phyloP scores from a whole-genome alignment of 2,797 vertebrate species.

The Melanotaenia trifasciata region DNA sequence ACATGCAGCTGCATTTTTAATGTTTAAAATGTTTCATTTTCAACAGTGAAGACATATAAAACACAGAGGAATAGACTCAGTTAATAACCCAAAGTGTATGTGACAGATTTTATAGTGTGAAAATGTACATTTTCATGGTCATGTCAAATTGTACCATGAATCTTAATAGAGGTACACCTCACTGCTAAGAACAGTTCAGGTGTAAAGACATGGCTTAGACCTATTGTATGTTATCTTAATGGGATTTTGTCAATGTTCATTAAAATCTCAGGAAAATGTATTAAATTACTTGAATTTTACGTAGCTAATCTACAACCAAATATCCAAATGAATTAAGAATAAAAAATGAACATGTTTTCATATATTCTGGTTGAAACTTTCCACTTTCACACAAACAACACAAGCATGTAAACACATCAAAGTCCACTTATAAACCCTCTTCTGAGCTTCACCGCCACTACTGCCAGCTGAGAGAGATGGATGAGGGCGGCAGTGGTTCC shows the following conservation, averaged over 20 bases:
- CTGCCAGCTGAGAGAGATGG: constrained; percentile 56
- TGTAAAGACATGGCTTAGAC: not conserved
- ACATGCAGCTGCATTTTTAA: not conserved
- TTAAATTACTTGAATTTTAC: not conserved
- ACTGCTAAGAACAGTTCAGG: not conserved
- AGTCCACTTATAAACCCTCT: constrained; percentile 28
- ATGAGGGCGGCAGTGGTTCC: constrained; percentile 46
- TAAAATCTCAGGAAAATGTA: too few species aligned
- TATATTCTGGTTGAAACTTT: constrained; percentile 7
- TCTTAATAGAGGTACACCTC: not conserved
- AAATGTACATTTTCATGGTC: not conserved
- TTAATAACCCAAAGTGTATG: not conserved
- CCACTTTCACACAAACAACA: constrained; percentile 12
- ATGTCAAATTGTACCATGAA: not conserved
- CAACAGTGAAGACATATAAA: not conserved
- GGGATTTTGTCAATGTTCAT: too few species aligned
- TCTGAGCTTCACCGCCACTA: constrained; percentile 28
- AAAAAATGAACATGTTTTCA: not conserved
- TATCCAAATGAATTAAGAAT: constrained; percentile 13
- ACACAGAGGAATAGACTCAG: not conserved
- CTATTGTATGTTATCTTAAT: too few species aligned
- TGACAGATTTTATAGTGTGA: not conserved
- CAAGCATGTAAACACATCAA: not conserved
- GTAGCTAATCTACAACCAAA: not conserved
- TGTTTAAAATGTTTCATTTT: too few species aligned